Evolutionary conservation across 2,888 invertebrate species (phyloP).

Genomic region (Phanerotoma sp.): DNA sequence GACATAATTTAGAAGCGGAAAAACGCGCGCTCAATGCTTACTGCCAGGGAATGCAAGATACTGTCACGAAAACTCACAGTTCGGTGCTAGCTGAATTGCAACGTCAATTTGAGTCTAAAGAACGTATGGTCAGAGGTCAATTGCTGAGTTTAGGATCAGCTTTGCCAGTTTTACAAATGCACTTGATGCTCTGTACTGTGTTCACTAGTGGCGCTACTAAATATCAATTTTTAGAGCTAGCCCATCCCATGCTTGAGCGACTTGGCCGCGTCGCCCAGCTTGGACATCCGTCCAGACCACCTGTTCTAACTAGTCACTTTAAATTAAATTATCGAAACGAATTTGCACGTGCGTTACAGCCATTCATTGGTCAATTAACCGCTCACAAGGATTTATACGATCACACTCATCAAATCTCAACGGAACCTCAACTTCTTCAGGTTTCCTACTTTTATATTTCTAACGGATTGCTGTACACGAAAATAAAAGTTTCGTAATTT

Average conservation of each 20-base stretch:
- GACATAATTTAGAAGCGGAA: conserved; percentile 66
- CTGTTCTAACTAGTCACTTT: conserved; percentile 44
- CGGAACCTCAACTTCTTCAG: conserved; percentile 47
- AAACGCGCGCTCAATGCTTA: conserved; percentile 68
- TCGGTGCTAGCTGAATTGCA: conserved; percentile 69
- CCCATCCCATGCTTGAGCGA: conserved; percentile 68
- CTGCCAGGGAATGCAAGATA: conserved; percentile 68
- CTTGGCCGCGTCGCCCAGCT: conserved; percentile 67
- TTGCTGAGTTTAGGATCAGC: conserved; percentile 63
- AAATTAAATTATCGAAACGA: conserved; percentile 66
- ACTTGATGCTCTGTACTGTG: conserved; percentile 70
- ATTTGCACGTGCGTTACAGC: conserved; percentile 66
- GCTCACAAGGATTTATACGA: conserved; percentile 49
- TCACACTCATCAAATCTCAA: conserved; percentile 42
- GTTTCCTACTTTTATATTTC: conserved; percentile 27
- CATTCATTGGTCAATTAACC: conserved; percentile 61
- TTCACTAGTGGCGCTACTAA: conserved; percentile 73
- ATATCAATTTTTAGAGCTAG: conserved; percentile 72
- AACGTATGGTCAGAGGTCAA: conserved; percentile 62
- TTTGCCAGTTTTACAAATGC: conserved; percentile 69
- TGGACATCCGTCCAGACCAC: conserved; percentile 62
- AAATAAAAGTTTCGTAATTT: no score
- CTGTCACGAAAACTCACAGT: conserved; percentile 68
- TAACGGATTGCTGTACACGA: background rate
- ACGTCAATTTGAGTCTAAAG: conserved; percentile 63